Evolutionary conservation across 2,888 invertebrate genomes (phyloP).

Genomic region (Crematogaster levior): DNA sequence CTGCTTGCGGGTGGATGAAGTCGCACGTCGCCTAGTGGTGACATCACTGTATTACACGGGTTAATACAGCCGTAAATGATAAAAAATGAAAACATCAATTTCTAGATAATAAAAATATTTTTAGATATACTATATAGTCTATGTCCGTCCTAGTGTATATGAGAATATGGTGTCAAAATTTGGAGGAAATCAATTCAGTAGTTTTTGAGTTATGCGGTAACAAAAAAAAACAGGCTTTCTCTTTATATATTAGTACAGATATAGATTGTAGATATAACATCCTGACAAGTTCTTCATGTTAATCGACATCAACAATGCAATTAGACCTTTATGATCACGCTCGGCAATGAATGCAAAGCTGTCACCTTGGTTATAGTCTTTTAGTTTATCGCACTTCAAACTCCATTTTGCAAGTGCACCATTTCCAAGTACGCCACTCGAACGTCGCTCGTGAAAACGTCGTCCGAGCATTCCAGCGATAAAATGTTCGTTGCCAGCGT

Average conservation of each 20-base stretch:
- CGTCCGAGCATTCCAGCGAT: conserved; percentile 35
- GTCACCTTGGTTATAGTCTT: neutral
- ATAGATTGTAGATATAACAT: neutral
- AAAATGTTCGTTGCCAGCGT: conserved; percentile 16
- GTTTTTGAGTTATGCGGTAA: too few relatives aligned
- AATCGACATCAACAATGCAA: conserved; percentile 28
- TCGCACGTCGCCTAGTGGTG: too few relatives aligned
- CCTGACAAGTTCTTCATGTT: neutral
- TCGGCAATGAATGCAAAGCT: conserved; percentile 8
- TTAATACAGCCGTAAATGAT: too few relatives aligned
- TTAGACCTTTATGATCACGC: conserved; percentile 19
- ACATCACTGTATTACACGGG: too few relatives aligned
- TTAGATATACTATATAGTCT: too few relatives aligned
- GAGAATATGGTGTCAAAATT: too few relatives aligned
- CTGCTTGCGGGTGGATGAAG: too few relatives aligned
- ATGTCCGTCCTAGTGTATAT: too few relatives aligned
- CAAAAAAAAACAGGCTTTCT: too few relatives aligned
- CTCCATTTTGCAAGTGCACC: neutral
- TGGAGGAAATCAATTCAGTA: too few relatives aligned
- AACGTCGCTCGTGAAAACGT: conserved; percentile 26
- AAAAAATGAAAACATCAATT: too few relatives aligned
- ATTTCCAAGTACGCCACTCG: neutral
- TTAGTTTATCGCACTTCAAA: neutral
- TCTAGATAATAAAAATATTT: too few relatives aligned
- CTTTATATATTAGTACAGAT: neutral